Conservation (phyloP, 2,113 vertebrate species). For the Balaenoptera acutorostrata region DNA sequence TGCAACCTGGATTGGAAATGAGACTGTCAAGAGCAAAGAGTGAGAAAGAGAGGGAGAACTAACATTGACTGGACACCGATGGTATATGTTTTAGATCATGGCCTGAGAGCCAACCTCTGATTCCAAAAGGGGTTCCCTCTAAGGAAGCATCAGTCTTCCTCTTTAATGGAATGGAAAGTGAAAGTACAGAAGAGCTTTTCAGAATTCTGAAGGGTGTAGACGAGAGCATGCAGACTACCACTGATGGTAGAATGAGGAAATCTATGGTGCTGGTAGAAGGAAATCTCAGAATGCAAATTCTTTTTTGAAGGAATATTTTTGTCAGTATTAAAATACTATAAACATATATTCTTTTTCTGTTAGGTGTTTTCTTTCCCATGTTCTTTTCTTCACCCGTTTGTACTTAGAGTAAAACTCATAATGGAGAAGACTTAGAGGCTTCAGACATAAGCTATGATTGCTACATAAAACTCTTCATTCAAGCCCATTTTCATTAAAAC, state of each 20-base stretch:
- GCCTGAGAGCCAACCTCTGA: not conserved
- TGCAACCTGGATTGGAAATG: not conserved
- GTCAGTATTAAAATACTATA: not conserved
- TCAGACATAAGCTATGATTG: not conserved
- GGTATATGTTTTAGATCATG: not conserved
- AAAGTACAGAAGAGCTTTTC: not conserved
- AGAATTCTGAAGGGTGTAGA: not conserved
- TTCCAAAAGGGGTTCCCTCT: not conserved
- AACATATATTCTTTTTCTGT: not conserved
- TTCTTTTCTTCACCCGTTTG: not conserved
- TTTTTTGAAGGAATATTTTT: not conserved
- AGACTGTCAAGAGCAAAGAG: not conserved
- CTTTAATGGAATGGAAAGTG: not conserved
- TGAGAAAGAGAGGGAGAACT: not conserved
- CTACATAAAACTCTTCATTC: constrained; percentile 1
- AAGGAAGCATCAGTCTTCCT: not conserved
- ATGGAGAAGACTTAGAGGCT: not conserved
- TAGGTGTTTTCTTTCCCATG: not conserved
- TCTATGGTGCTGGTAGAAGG: not conserved
- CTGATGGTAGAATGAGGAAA: not conserved
- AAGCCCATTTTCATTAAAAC: constrained; percentile 39
- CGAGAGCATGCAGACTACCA: not conserved
- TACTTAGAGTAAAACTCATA: not conserved
- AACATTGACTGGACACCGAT: not conserved
- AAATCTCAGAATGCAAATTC: not conserved